Percentiles rank a stretch among this genome's conserved stretches.
phyloP scores from a whole-genome alignment of 1,140 invertebrate species.

The Rhyzopertha dominica region DNA sequence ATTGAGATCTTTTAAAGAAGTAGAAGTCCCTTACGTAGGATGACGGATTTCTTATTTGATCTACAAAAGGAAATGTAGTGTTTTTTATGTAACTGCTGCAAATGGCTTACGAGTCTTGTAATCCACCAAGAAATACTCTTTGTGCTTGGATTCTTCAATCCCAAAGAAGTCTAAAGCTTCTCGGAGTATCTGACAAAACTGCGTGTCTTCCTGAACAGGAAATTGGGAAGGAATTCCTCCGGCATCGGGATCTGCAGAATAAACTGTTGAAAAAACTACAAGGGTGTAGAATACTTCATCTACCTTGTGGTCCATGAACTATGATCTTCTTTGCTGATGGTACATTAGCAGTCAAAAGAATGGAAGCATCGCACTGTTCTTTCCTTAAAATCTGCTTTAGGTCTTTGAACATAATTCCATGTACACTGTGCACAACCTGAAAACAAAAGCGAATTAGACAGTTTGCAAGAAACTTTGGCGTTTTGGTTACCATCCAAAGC shows the following conservation, averaged over 20 bases:
- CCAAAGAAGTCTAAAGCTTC: constrained; percentile 98
- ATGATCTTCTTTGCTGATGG: constrained; percentile 99
- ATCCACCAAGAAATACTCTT: constrained; percentile 93
- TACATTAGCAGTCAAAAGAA: constrained; percentile 96
- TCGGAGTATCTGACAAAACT: constrained; percentile 91
- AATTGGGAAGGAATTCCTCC: constrained; percentile 97
- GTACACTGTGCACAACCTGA: constrained; percentile 91
- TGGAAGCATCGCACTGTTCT: constrained; percentile 97
- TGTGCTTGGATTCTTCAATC: constrained; percentile 84
- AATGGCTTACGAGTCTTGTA: constrained; percentile 89
- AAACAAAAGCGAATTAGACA: constrained; percentile 19
- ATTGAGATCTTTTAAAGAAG: constrained; percentile 97
- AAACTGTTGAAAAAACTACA: constrained; percentile 8
- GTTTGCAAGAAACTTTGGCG: not conserved
- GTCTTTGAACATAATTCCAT: constrained; percentile 99
- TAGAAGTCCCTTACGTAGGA: constrained; percentile 97
- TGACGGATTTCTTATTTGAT: constrained; percentile 90
- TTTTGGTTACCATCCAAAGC: constrained; percentile 80
- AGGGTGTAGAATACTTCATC: not conserved
- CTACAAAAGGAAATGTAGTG: constrained; percentile 49
- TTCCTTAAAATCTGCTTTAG: constrained; percentile 97
- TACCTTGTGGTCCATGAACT: constrained; percentile 85
- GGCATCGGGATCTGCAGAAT: constrained; percentile 68
- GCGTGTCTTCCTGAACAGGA: constrained; percentile 97
- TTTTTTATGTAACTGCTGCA: not conserved